These are phyloP conservation scores for Rhinophrynus dorsalis DNA, from an alignment of 2,797 vertebrate genomes.

Conservation along the genomic window DNA sequence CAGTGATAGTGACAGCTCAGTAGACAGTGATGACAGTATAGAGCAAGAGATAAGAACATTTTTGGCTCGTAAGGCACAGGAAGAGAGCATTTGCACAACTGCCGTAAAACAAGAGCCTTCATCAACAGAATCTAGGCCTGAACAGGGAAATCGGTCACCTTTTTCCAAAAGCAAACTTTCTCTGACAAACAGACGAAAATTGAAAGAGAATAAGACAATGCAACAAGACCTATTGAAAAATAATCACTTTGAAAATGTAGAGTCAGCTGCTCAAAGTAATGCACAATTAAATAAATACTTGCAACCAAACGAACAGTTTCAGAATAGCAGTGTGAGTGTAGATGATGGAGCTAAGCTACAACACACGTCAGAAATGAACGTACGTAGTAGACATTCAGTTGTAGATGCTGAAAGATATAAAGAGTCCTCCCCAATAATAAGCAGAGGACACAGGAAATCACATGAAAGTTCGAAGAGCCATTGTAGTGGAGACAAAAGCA, in stretches of 20 bases:
- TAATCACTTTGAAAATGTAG: not conserved
- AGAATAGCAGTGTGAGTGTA: not conserved
- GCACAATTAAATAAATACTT: not conserved
- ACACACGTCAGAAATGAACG: not conserved
- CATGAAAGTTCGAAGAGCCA: constrained; percentile 22
- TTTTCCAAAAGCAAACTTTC: constrained; percentile 60
- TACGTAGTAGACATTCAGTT: not conserved
- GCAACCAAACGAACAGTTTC: not conserved
- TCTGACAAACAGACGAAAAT: constrained; percentile 67
- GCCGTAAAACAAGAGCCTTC: constrained; percentile 8
- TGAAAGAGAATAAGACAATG: constrained; percentile 53
- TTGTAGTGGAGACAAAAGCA: constrained; percentile 83
- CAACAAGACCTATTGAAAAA: constrained; percentile 18
- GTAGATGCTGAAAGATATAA: not conserved
- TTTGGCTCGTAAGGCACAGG: constrained; percentile 88
- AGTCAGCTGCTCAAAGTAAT: not conserved
- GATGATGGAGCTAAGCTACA: constrained; percentile 21
- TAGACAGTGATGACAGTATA: constrained; percentile 94
- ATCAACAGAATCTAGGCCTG: constrained; percentile 50
- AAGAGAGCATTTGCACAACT: constrained; percentile 63
- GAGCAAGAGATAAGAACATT: constrained; percentile 92
- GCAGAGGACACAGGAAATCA: not conserved
- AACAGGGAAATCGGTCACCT: not conserved
- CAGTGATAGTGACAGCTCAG: constrained; percentile 74
- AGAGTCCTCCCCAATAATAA: not conserved